Conservation (phyloP, 2,797 vertebrate genomes). For the Microctenopoma lineatum region DNA sequence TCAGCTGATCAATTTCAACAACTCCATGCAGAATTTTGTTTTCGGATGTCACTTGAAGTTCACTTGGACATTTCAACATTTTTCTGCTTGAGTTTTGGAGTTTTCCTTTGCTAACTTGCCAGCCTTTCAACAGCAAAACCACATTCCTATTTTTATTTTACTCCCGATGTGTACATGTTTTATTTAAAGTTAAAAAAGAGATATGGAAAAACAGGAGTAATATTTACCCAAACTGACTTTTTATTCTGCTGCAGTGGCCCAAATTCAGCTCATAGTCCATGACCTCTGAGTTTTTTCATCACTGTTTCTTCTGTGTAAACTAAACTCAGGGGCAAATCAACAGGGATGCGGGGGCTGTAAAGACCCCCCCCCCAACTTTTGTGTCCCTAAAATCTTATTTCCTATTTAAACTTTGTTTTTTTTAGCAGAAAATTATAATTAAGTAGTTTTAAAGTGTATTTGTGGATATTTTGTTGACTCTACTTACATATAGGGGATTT, state of each 20-base stretch:
- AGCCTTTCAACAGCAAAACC: constrained; percentile 18
- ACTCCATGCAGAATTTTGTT: constrained; percentile 40
- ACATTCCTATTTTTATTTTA: constrained; percentile 25
- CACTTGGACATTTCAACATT: constrained; percentile 4
- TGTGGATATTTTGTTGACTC: no score
- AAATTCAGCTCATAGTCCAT: constrained; percentile 42
- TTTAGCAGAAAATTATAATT: no score
- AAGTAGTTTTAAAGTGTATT: no score
- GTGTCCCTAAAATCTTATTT: no score
- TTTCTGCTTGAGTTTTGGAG: constrained; percentile 1
- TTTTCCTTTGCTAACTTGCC: constrained; percentile 27
- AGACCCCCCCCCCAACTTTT: no score
- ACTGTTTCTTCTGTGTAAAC: no score
- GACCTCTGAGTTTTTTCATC: constrained; percentile 46
- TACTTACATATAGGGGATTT: no score
- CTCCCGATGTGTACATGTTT: constrained; percentile 7
- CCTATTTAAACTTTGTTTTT: no score
- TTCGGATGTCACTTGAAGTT: constrained; percentile 25
- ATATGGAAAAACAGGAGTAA: constrained; percentile 8
- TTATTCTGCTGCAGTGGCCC: constrained; percentile 44
- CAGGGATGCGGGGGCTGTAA: no score
- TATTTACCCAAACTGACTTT: constrained; percentile 43
- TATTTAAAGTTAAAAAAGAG: constrained; percentile 21
- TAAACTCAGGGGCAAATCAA: no score
- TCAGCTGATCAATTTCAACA: constrained; percentile 26